These are phyloP conservation scores for Drosophila kepulauana DNA, from an alignment of 1,140 invertebrate genomes.

Conservation along the genomic window DNA sequence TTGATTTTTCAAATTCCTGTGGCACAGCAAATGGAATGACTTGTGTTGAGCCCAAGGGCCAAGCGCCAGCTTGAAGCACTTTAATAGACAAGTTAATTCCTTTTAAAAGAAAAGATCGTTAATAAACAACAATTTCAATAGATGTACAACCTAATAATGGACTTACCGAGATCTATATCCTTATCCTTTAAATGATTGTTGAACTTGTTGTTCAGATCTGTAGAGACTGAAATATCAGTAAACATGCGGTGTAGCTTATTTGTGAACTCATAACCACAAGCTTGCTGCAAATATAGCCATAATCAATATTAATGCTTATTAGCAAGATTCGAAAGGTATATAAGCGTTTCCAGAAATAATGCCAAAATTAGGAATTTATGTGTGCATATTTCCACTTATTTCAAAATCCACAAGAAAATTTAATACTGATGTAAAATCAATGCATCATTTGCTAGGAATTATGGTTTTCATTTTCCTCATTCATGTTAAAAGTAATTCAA, in stretches of 20 bases:
- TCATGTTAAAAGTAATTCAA: no score
- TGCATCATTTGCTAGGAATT: no score
- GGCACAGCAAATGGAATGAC: conserved; percentile 94
- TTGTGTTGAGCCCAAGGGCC: conserved; percentile 95
- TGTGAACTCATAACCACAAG: conserved; percentile 99
- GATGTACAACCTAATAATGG: neutral
- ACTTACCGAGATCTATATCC: conserved; percentile 89
- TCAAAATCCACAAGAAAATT: no score
- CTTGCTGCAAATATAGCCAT: conserved; percentile 87
- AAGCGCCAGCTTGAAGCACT: conserved; percentile 96
- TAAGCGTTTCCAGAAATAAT: no score
- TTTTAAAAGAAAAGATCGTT: conserved; percentile 81
- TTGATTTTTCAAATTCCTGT: conserved; percentile 95
- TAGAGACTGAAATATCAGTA: conserved; percentile 97
- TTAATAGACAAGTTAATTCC: conserved; percentile 86
- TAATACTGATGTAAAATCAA: no score
- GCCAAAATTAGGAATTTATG: no score
- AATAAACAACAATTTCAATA: conserved; percentile 68
- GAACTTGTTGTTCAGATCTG: conserved; percentile 97
- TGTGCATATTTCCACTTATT: no score
- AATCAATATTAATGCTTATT: conserved; percentile 61
- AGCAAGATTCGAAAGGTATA: neutral
- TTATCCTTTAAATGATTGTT: conserved; percentile 89
- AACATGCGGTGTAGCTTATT: conserved; percentile 99
- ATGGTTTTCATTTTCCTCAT: no score